Evolutionary conservation across 2,113 vertebrate genomes (phyloP).

Genomic region (Aleadryas rufinucha): DNA sequence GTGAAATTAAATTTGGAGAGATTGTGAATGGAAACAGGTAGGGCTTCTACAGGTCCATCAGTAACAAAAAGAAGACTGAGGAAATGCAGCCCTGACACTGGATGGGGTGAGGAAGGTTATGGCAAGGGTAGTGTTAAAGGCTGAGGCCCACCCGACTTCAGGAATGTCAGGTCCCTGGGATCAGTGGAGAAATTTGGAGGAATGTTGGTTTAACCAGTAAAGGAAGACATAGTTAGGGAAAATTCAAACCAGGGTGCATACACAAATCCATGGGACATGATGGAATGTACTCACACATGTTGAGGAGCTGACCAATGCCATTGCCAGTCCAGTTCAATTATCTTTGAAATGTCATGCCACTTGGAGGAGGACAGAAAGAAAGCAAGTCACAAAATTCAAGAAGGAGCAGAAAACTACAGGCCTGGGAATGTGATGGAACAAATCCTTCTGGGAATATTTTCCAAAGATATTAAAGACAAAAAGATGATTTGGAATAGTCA

Average conservation of each 20-base stretch:
- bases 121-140: neutral
- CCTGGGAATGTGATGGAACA: neutral
- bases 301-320: neutral
- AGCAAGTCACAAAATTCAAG: neutral
- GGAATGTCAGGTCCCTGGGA: neutral
- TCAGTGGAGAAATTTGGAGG: neutral
- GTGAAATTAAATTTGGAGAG: neutral
- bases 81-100: neutral
- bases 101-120: neutral
- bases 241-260: neutral
- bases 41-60: neutral
- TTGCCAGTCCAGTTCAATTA: neutral
- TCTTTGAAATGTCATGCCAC: neutral
- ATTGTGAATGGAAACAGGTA: neutral
- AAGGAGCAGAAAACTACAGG: neutral
- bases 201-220: neutral
- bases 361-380: neutral
- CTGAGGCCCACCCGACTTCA: neutral
- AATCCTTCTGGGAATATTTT: neutral
- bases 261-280: neutral
- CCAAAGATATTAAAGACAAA: neutral
- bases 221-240: neutral
- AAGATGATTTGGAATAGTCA: neutral
- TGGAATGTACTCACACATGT: accelerated
- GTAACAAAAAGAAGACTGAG: neutral